Evolutionary conservation across 2,888 invertebrate genomes (phyloP), one percentile per base, ranked within the genome.

Genomic region (Nezara viridula): DNA sequence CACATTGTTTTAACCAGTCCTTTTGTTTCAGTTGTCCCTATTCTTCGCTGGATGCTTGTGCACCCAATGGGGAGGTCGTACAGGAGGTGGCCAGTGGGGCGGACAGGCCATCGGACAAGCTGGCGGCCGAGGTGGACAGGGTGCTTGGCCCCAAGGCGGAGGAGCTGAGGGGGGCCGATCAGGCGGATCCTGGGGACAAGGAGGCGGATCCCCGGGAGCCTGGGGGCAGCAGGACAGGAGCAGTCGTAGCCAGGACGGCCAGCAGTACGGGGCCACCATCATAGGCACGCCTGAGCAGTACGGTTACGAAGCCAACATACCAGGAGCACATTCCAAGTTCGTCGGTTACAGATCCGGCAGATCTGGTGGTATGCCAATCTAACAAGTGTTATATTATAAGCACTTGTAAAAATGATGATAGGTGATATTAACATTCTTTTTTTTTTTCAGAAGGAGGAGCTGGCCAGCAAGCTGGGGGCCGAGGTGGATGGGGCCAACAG

Each of bases 271-370:
- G 6, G 90, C 90, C 37, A 90, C 88, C 47, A 85, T 90, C 47
- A 90, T 91, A 24, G 90, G 91, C 81, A 85, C 86, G 3, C 89
- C 90, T 7, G 90, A 90, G 1, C 81, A 81, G 77, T 89, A 90
- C 32, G 91, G 91, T 6, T 91, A 91, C 89, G 90, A 90, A 32
- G 88, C 91, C 44, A 90, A 60, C 88, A 90, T 90, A 66, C 91
- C 91, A 19, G 91, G 91, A 50, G 91, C 90, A 14, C 85, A 89
- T 12, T 73, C 90, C 47, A 90, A 89, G 88, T 91, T 88, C 90
- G 86, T 90, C 55, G 86, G 89, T 6, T 90, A 90, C 77, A 89
- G 91, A 66, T 88, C 88, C 44, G 90, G 60, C 14, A 88, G 88
- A 73, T 88, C 88, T 73, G 88, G 73, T 44, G 81, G 81, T 81